Percentiles rank a stretch among this genome's conserved stretches.
Evolutionary conservation across 2,888 invertebrate genomes (phyloP).

Genomic region (Cephus pygmeus): DNA sequence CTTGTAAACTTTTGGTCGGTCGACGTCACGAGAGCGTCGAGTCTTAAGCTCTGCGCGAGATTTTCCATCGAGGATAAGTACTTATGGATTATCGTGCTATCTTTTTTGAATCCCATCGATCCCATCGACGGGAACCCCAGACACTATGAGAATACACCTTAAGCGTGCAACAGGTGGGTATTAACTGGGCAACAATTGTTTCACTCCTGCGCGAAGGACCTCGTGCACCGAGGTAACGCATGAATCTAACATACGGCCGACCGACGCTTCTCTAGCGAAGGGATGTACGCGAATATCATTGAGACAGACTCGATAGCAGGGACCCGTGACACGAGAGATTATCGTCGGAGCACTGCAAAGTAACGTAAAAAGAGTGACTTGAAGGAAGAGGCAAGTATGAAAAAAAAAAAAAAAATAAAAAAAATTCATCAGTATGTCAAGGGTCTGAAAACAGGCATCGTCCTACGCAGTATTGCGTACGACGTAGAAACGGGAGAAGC

Average conservation of each 20-base stretch:
- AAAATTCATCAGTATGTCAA: not conserved
- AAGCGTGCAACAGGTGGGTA: slow-evolving; percentile 31
- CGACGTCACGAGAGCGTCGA: not conserved
- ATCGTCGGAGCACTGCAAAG: not conserved
- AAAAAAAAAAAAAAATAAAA: not conserved
- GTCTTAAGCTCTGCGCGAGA: not conserved
- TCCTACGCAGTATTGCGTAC: not conserved
- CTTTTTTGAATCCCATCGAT: not conserved
- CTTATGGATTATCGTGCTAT: not conserved
- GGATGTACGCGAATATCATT: too few relatives aligned
- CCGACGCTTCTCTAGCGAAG: too few relatives aligned
- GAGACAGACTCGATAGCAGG: too few relatives aligned
- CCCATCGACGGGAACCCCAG: not conserved
- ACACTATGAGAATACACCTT: slow-evolving; percentile 14
- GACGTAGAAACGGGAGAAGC: not conserved
- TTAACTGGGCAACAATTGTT: slow-evolving; percentile 27
- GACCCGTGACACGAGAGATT: not conserved
- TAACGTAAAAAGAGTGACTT: not conserved
- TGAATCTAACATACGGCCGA: too few relatives aligned
- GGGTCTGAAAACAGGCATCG: not conserved
- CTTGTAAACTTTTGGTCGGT: not conserved
- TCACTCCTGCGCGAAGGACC: slow-evolving; percentile 15
- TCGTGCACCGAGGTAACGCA: not conserved
- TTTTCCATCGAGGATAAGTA: not conserved
- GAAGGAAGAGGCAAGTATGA: not conserved